Evolutionary conservation across 2,797 vertebrate species (phyloP).

Genomic region (Malacoctenus gilli): DNA sequence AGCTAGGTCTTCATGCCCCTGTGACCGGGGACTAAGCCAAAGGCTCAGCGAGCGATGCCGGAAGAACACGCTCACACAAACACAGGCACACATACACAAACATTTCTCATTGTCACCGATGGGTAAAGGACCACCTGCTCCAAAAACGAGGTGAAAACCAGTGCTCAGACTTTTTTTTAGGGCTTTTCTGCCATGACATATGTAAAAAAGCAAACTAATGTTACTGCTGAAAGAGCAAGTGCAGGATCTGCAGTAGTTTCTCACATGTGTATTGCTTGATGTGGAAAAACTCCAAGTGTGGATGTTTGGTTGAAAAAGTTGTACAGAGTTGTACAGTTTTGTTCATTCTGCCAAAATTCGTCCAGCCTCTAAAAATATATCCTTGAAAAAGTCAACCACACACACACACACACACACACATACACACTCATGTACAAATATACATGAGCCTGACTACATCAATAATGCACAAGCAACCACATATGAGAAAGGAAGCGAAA

Average conservation of each 20-base stretch:
- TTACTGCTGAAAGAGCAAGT: too few relatives aligned
- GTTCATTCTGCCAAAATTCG: too few relatives aligned
- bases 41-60: slow-evolving; percentile 34
- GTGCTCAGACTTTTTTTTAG: not conserved
- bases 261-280: too few relatives aligned
- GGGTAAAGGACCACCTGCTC: slow-evolving; percentile 27
- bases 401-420: not conserved
- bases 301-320: too few relatives aligned
- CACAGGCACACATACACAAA: slow-evolving; percentile 1
- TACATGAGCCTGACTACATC: not conserved
- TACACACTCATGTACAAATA: slow-evolving; percentile 2
- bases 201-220: too few relatives aligned
- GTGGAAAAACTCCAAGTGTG: too few relatives aligned
- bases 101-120: slow-evolving; percentile 18
- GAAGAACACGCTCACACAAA: slow-evolving; percentile 39
- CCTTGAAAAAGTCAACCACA: slow-evolving; percentile 14
- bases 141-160: not conserved
- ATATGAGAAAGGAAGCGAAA: slow-evolving; percentile 38
- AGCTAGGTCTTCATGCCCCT: slow-evolving; percentile 50
- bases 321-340: too few relatives aligned
- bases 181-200: not conserved
- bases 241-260: too few relatives aligned
- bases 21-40: slow-evolving; percentile 54
- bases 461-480: slow-evolving; percentile 13
- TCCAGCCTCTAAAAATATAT: not conserved